A percentile compares a stretch with the other conserved stretches of the same genome.
Evolutionary conservation across 2,113 vertebrate genomes (phyloP).

Genomic region (Malurus elegans): DNA sequence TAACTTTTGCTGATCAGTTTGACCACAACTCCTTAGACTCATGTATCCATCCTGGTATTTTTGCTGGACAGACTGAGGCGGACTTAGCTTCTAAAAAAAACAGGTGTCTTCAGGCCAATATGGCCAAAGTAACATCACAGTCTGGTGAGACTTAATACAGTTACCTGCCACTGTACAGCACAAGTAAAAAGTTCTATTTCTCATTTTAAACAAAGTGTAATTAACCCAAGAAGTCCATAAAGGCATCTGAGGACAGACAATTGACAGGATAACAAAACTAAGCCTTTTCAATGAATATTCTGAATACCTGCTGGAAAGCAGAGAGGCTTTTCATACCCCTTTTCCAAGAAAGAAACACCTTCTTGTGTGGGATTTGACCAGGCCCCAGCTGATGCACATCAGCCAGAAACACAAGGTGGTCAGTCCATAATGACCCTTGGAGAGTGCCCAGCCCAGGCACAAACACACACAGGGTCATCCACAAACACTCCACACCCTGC

Average conservation of each 20-base stretch:
- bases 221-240: background rate
- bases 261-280: background rate
- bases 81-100: background rate
- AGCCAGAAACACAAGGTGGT: background rate
- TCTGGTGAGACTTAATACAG: background rate
- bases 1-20: background rate
- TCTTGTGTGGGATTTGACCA: background rate
- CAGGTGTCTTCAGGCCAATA: conserved; percentile 14
- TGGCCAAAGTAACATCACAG: conserved; percentile 10
- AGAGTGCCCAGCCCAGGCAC: background rate
- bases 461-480: background rate
- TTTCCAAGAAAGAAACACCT: background rate
- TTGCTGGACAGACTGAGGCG: background rate
- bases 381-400: background rate
- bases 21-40: background rate
- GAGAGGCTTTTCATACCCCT: background rate
- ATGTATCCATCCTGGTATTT: background rate
- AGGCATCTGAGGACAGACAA: background rate
- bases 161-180: background rate
- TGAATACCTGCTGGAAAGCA: background rate
- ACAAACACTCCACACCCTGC: background rate
- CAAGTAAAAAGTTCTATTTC: background rate
- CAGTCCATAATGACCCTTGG: background rate
- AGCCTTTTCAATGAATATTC: background rate
- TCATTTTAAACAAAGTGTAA: background rate